A percentile compares a stretch with the other conserved stretches of the same genome.
phyloP scores from a whole-genome alignment of 2,797 vertebrate species.

The Melanotaenia nigrans region DNA sequence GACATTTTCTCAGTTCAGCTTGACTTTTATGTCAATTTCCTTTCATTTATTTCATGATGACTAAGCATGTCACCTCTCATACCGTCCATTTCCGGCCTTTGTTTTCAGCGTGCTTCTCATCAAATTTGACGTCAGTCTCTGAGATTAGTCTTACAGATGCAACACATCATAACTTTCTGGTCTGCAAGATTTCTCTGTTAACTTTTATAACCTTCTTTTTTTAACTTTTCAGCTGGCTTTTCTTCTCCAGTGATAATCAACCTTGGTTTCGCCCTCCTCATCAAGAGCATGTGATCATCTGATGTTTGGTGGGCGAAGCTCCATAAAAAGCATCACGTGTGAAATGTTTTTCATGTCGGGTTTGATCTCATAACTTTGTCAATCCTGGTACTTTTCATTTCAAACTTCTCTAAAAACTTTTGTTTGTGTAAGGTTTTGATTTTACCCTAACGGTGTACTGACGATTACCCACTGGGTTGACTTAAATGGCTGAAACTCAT shows the following conservation, averaged over 20 bases:
- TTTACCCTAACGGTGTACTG: too few species aligned
- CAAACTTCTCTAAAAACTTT: too few species aligned
- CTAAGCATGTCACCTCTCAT: constrained; percentile 31
- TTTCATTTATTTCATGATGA: constrained; percentile 50
- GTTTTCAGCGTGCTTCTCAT: constrained; percentile 31
- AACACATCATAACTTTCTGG: neutral
- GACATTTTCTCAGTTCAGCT: constrained; percentile 32
- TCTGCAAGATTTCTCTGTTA: neutral
- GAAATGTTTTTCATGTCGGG: constrained; percentile 7
- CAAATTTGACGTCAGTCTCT: constrained; percentile 39
- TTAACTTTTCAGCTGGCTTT: too few species aligned
- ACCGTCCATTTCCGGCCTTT: constrained; percentile 60
- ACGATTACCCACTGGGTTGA: too few species aligned
- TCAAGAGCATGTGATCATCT: too few species aligned
- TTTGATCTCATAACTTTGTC: constrained; percentile 8
- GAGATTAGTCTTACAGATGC: neutral
- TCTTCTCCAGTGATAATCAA: too few species aligned
- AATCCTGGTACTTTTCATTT: neutral
- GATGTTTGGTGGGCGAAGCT: neutral
- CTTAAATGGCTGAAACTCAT: too few species aligned
- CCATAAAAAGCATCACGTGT: constrained; percentile 15
- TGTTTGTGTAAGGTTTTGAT: too few species aligned
- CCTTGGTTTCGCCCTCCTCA: too few species aligned
- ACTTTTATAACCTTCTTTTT: too few species aligned
- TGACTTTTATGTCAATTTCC: constrained; percentile 37